Base-by-base conservation (phyloP, 2,113 vertebrate genomes). In the Dromas ardeola region DNA sequence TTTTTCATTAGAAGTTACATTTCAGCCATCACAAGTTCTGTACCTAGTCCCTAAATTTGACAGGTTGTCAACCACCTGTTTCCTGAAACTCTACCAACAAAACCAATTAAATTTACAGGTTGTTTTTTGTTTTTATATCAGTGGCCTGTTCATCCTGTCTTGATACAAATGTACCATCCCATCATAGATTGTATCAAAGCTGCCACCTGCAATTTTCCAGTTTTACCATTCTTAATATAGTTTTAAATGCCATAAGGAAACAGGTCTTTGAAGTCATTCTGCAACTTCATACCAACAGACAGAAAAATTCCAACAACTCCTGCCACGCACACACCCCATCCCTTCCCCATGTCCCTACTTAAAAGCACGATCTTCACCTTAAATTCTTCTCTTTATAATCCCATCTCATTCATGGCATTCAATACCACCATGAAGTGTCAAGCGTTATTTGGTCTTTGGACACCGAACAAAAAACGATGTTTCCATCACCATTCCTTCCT, bases 401-500 rank as follows among this genome's bases (percentile, higher is more conserved):
- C 18, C 16, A 21, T 30, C 17, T 81, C 7, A 7, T 45, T 67
- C 29, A 38, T 1, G 11, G 25, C n/a, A 55, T 43, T 72, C 71
- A 66, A 58, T 10, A 38, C 6, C 22, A 63, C 8, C 16, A 79
- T 7, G 16, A 77, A 47, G 49, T 13, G 20, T 38, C 32, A 77
- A 30, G 53, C 5, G 4, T 19, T n/a, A 11, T 30, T 70, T 62
- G 32, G 25, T n/a, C 29, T 66, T 77, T 53, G 29, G 55, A 45
- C 42, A 90, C 3, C 0, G 0, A 72, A 36, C 2, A 38, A 71
- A 32, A 52, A 17, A 43, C 13, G 18, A 2, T 5, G 5, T 17
- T 66, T 58, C 17, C n/a, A 56, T 55, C n/a, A 17, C 12, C 11
- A 10, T 71, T 90, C 26, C 21, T 70, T 77, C 53, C 49, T 69